phyloP scores from a whole-genome alignment of 2,888 invertebrate genomes.

The Ectemnius cavifrons region DNA sequence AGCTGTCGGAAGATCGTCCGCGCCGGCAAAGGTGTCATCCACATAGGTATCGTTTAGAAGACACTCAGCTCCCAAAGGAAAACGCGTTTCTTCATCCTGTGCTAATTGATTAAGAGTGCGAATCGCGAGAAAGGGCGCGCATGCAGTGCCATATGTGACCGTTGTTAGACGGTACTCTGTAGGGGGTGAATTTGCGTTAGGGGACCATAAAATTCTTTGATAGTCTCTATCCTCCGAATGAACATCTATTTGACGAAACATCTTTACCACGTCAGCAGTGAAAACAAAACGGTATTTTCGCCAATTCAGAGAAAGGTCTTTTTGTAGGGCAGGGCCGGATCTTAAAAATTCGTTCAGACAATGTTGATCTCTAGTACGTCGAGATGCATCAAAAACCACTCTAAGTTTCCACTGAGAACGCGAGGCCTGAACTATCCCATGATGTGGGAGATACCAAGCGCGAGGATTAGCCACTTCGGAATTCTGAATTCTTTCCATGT shows the following conservation, averaged over 20 bases:
- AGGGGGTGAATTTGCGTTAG: not conserved
- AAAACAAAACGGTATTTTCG: constrained; percentile 24
- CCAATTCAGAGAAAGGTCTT: constrained; percentile 26
- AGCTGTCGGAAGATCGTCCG: not conserved
- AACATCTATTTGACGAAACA: constrained; percentile 32
- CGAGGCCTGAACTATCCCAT: constrained; percentile 14
- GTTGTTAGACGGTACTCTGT: not conserved
- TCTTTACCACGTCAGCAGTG: constrained; percentile 34
- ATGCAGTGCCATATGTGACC: not conserved
- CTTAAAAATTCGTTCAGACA: constrained; percentile 30
- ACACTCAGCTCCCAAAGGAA: not conserved
- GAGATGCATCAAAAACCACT: constrained; percentile 34
- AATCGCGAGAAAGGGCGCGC: not conserved
- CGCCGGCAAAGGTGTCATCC: not conserved
- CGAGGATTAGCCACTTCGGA: not conserved
- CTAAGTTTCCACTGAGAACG: constrained; percentile 13
- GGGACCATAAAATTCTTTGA: constrained; percentile 31
- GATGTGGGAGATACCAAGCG: constrained; percentile 33
- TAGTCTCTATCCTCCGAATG: constrained; percentile 17
- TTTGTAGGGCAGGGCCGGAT: constrained; percentile 25
- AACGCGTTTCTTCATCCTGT: not conserved
- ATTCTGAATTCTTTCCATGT: constrained; percentile 31
- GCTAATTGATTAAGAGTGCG: not conserved
- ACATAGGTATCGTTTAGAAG: not conserved
- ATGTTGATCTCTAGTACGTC: constrained; percentile 8